phyloP scores from a whole-genome alignment of 1,140 invertebrate species.

The Drosophila pseudoananassae region DNA sequence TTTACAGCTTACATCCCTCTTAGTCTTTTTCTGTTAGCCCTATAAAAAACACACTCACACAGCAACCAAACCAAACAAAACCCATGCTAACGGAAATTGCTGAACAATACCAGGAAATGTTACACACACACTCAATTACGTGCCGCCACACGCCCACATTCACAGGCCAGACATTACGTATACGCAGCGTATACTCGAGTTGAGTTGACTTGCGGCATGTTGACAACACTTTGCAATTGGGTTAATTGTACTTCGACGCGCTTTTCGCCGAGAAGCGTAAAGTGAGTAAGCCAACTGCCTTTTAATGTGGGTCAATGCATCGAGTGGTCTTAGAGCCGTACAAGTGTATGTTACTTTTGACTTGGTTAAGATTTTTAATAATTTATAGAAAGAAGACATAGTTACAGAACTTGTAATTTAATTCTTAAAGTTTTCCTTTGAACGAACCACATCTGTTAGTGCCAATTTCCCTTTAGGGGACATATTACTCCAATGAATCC shows the following conservation, averaged over 20 bases:
- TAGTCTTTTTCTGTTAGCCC: constrained; percentile 3
- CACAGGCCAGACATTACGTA: constrained; percentile 53
- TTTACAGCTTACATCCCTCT: not conserved
- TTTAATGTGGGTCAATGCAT: constrained; percentile 68
- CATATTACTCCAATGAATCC: constrained; percentile 5
- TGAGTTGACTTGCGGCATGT: constrained; percentile 70
- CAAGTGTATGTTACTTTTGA: not conserved
- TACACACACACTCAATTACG: constrained; percentile 64
- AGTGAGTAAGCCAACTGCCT: constrained; percentile 19
- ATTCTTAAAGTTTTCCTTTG: not conserved
- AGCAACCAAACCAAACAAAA: constrained; percentile 29
- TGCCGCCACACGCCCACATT: constrained; percentile 15
- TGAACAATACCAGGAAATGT: constrained; percentile 74
- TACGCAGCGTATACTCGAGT: constrained; percentile 63
- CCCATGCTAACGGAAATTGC: constrained; percentile 67
- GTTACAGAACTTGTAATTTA: not conserved
- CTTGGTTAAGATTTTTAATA: no score
- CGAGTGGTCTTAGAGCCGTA: not conserved
- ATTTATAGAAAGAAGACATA: no score
- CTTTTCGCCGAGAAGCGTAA: constrained; percentile 40
- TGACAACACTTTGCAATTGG: constrained; percentile 80
- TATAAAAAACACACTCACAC: constrained; percentile 4
- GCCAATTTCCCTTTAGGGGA: not conserved
- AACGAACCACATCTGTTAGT: not conserved
- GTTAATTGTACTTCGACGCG: constrained; percentile 75